Evolutionary conservation across 1,140 invertebrate genomes (phyloP).

Genomic region (Sycophila sp.): DNA sequence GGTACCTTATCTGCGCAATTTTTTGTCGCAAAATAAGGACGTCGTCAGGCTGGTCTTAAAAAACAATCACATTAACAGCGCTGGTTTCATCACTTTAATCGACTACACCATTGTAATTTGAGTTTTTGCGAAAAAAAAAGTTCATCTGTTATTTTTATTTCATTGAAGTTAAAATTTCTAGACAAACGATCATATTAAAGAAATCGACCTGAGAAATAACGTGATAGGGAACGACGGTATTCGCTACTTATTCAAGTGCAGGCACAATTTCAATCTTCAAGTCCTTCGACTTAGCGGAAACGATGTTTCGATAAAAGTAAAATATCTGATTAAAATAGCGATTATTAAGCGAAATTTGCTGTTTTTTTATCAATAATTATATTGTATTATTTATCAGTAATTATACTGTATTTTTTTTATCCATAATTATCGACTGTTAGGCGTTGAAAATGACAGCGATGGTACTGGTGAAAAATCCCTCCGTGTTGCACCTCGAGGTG

Average conservation of each 20-base stretch:
- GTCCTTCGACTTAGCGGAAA: constrained; percentile 68
- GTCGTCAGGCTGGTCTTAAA: constrained; percentile 65
- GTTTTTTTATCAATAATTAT: background rate
- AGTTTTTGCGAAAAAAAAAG: too few species aligned
- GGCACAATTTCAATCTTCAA: constrained; percentile 60
- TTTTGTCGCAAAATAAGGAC: constrained; percentile 60
- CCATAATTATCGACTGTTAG: too few species aligned
- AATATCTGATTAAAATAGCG: background rate
- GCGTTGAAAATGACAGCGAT: constrained; percentile 63
- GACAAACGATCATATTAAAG: constrained; percentile 56
- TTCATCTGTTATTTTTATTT: background rate
- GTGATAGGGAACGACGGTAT: constrained; percentile 61
- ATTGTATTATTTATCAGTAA: background rate
- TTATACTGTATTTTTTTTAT: background rate
- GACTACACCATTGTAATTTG: constrained; percentile 46
- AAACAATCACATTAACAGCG: constrained; percentile 67
- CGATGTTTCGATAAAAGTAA: constrained; percentile 62
- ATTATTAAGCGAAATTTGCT: background rate
- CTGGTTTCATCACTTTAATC: constrained; percentile 64
- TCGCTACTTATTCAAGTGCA: constrained; percentile 55
- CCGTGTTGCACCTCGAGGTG: constrained; percentile 66
- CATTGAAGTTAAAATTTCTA: constrained; percentile 34
- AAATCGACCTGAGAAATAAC: constrained; percentile 69
- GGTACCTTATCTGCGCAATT: constrained; percentile 62
- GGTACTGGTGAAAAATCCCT: constrained; percentile 62